Conservation (phyloP, 2,113 vertebrate genomes). For the Perca flavescens region DNA sequence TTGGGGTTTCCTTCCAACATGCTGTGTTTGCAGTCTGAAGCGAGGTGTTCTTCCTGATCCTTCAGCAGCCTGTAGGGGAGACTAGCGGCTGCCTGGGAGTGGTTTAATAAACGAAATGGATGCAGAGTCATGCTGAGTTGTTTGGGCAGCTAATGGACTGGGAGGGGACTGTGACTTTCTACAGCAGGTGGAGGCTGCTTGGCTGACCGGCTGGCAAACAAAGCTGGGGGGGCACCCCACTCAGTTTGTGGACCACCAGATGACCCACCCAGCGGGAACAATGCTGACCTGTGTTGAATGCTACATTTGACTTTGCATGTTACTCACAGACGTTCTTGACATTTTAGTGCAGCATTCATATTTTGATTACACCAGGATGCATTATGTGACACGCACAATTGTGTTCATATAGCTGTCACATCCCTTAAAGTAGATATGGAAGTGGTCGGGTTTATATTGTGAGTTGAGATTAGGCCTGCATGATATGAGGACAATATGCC, state of each 20-base stretch:
- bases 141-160: conserved; percentile 41
- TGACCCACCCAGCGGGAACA: conserved; percentile 44
- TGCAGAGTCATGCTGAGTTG: conserved; percentile 21
- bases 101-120: conserved; percentile 56
- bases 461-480: background rate
- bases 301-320: background rate
- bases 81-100: background rate
- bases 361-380: background rate
- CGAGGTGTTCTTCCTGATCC: conserved; percentile 37
- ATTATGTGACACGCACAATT: background rate
- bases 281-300: conserved; percentile 29
- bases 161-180: conserved; percentile 43
- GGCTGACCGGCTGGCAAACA: conserved; percentile 38
- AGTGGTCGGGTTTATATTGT: background rate
- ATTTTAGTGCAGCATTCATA: background rate
- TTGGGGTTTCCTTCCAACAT: conserved; percentile 20
- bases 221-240: conserved; percentile 12
- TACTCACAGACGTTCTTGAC: background rate
- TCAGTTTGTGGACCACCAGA: conserved; percentile 25
- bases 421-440: background rate
- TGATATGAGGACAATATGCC: too few species aligned
- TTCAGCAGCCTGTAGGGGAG: background rate
- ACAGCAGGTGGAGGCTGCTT: conserved; percentile 46
- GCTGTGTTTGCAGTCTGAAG: conserved; percentile 8
- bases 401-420: background rate